A percentile compares a stretch with the other conserved stretches of the same genome.
These are phyloP conservation scores for Aspidapion aeneum DNA, from an alignment of 2,888 invertebrate genomes.

Conservation along the genomic window DNA sequence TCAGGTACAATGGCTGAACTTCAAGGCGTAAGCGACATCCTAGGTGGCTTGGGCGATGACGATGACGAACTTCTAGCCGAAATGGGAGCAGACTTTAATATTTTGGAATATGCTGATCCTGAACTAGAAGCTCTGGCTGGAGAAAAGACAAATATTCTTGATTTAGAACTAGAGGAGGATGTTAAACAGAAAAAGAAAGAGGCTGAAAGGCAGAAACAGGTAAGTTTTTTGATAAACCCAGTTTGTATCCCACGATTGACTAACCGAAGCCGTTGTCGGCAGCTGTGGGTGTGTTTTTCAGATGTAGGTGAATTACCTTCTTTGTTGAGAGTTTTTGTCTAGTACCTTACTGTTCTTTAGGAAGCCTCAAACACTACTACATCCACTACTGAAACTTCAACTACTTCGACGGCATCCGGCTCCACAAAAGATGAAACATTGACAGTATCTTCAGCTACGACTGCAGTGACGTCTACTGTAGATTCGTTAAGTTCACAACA, in stretches of 20 bases:
- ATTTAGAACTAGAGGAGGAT: slow-evolving; percentile 66
- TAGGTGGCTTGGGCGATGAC: slow-evolving; percentile 80
- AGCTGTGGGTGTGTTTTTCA: no score
- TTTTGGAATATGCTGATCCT: slow-evolving; percentile 92
- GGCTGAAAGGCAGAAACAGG: slow-evolving; percentile 13
- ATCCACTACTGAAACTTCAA: background rate
- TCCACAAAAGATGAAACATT: background rate
- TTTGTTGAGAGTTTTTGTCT: no score
- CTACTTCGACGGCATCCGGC: background rate
- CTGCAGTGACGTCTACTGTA: slow-evolving; percentile 12
- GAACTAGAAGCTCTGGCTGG: slow-evolving; percentile 81
- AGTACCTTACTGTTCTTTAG: no score
- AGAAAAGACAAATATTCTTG: slow-evolving; percentile 79
- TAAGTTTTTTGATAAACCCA: background rate
- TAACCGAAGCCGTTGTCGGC: no score
- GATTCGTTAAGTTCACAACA: background rate
- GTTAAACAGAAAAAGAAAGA: slow-evolving; percentile 22
- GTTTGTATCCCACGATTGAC: no score
- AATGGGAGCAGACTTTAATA: slow-evolving; percentile 93
- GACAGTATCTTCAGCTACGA: background rate
- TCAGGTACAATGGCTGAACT: slow-evolving; percentile 51
- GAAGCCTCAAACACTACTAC: background rate
- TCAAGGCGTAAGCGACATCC: slow-evolving; percentile 71
- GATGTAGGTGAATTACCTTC: no score
- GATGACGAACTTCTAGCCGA: slow-evolving; percentile 85